Evolutionary conservation across 2,113 vertebrate species (phyloP).

Genomic region (Tragelaphus imberbis): DNA sequence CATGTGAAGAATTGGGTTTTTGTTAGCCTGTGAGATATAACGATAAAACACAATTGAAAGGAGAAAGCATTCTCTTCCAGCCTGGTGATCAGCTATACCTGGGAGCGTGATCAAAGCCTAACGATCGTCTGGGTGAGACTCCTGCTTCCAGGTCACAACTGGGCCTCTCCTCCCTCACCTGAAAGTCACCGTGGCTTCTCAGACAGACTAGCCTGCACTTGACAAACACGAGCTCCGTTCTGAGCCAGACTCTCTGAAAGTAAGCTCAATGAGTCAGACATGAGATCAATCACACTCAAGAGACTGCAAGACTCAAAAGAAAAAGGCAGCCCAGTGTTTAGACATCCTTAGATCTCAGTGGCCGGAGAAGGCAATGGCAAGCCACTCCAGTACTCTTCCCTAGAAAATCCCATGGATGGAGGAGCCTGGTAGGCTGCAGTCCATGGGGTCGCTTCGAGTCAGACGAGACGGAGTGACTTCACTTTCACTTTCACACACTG

Average conservation of each 20-base stretch:
- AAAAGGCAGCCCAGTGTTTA: neutral
- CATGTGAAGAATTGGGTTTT: neutral
- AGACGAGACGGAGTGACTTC: no score
- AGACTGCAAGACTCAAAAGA: neutral
- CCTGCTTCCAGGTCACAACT: neutral
- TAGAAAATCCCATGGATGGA: no score
- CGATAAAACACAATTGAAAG: neutral
- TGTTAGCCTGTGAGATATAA: neutral
- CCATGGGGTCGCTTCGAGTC: no score
- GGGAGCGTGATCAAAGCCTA: neutral
- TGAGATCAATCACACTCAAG: neutral
- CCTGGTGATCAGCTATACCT: neutral
- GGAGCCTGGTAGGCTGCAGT: no score
- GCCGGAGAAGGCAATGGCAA: no score
- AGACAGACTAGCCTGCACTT: neutral
- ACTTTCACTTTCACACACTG: no score
- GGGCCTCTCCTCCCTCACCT: neutral
- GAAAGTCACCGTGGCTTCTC: neutral
- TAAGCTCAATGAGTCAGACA: neutral
- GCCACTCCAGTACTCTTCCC: no score
- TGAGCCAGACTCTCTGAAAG: neutral
- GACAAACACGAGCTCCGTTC: neutral
- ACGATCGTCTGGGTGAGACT: neutral
- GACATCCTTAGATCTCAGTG: neutral
- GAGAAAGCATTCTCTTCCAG: neutral